A percentile compares a stretch with the other conserved stretches of the same genome.
Conservation (phyloP, 2,797 vertebrate genomes). For the Neosalanx taihuensis region DNA sequence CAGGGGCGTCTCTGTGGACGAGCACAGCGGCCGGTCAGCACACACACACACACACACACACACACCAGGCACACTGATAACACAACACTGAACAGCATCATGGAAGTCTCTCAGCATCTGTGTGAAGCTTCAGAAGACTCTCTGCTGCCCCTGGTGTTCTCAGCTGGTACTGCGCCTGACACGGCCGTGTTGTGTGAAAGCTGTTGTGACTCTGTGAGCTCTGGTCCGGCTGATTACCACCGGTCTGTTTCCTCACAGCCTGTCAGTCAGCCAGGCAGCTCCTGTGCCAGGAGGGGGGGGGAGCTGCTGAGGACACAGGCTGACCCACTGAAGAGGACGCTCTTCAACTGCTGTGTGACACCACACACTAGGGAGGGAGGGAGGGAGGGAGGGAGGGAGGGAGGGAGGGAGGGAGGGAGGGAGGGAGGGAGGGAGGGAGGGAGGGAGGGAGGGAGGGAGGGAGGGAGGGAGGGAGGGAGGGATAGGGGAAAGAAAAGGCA, state of each 20-base stretch:
- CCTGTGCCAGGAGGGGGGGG: conserved; percentile 39
- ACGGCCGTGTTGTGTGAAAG: conserved; percentile 31
- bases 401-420: not conserved
- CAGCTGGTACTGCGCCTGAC: conserved; percentile 42
- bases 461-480: conserved; percentile 16
- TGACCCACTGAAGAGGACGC: no score
- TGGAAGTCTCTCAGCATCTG: not conserved
- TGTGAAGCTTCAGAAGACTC: conserved; percentile 4
- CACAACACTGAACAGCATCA: not conserved
- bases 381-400: conserved; percentile 5
- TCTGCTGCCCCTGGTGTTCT: conserved; percentile 50
- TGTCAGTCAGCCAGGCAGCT: conserved; percentile 33
- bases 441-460: not conserved
- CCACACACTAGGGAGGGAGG: conserved; percentile 20
- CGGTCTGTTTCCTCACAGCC: conserved; percentile 41
- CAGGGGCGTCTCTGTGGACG: conserved; percentile 82
- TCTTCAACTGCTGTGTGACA: no score
- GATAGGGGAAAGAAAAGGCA: conserved; percentile 26
- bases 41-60: not conserved
- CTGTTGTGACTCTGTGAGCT: conserved; percentile 62
- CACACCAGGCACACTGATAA: not conserved
- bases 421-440: not conserved
- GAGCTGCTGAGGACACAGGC: no score
- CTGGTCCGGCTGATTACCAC: conserved; percentile 45
- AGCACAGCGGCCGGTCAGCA: not conserved